phyloP scores from a whole-genome alignment of 2,113 vertebrate genomes.

The Sterna hirundo region DNA sequence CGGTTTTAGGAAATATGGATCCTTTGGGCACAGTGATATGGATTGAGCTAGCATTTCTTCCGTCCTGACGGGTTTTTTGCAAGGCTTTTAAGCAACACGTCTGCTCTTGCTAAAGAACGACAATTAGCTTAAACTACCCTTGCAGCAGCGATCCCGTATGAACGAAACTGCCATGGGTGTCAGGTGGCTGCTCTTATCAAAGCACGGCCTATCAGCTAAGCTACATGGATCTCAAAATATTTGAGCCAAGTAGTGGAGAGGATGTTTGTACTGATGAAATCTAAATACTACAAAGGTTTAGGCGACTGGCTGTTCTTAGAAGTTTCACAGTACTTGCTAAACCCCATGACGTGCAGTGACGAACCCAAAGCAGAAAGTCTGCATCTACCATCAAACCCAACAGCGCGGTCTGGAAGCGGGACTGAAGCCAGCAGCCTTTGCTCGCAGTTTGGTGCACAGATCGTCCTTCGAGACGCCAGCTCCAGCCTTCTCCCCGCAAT shows the following conservation, averaged over 20 bases:
- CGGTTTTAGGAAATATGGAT: neutral
- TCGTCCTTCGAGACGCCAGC: fast-evolving
- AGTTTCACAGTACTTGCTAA: neutral
- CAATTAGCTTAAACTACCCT: neutral
- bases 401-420: fast-evolving
- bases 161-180: fast-evolving
- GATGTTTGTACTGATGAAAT: conserved; percentile 9
- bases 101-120: neutral
- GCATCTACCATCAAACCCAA: fast-evolving
- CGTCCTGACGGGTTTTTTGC: neutral
- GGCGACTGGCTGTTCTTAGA: neutral
- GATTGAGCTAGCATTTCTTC: neutral
- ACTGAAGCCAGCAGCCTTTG: neutral
- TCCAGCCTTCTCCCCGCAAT: fast-evolving
- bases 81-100: neutral
- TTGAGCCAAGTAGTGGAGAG: neutral
- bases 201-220: neutral
- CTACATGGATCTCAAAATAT: neutral
- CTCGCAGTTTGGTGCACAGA: fast-evolving
- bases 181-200: neutral
- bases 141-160: fast-evolving
- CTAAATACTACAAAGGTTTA: neutral
- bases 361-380: neutral
- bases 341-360: fast-evolving
- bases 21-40: neutral